Base-by-base conservation (phyloP, 2,888 invertebrate genomes). In the Coecobrya sp. region DNA sequence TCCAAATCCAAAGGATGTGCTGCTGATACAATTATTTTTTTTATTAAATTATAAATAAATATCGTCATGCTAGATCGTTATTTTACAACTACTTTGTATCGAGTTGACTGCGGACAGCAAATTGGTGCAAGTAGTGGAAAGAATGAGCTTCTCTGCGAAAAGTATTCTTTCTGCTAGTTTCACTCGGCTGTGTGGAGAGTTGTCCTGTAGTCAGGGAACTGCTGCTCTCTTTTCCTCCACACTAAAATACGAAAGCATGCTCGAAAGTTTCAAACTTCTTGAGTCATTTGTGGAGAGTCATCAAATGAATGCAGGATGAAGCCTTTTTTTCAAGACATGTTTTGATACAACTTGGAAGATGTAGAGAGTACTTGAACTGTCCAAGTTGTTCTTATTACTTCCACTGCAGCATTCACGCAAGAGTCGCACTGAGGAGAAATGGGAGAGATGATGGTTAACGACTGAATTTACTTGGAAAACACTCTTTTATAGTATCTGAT, bases 221-320 rank as follows among this genome's bases (percentile, higher is more conserved):
- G n/a, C 8, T 62, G 62, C 10, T 62, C 19, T 22, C 22, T n/a
- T 55, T 25, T 62, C 62, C 62, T 25, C 1, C 16, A 2, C 3
- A 27, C 5, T 11, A 65, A 16, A 30, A 16, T 5, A 1, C 10
- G 30, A 68, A 16, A 68, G 68, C 30, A 68, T 30, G 27, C 68
- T 68, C 25, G 30, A 68, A 68, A 68, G 30, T 27, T 68, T 68
- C 5, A 45, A 76, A 76, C 42, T 76, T 76, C 73, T 76, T n/a
- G n/a, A 19, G 70, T 70, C 36, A 70, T 70, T 70, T 36, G 70
- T 70, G 42, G 70, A 42, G 73, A 76, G 73, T 76, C 73, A 76
- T 76, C 45, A 76, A 76, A 42, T 42, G 73, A 76, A 76, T 76
- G 73, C 73, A 19, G 42, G 73, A 76, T 76, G 73, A 76, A 70